Conservation (phyloP, 2,113 vertebrate genomes). For the Calypte anna region DNA sequence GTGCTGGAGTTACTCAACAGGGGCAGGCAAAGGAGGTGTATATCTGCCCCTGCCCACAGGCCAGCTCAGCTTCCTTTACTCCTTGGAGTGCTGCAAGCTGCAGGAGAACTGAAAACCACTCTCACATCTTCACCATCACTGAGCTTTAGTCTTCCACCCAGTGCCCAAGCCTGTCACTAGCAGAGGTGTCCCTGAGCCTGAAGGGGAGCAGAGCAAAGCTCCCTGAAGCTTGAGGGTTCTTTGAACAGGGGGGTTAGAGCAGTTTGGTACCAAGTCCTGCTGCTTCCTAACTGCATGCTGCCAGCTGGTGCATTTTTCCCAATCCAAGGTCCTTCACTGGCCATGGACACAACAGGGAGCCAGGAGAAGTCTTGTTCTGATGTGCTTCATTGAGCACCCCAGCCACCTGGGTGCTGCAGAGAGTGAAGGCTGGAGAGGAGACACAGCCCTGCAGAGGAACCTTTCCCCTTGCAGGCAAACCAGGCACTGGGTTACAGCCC, state of each 20-base stretch:
- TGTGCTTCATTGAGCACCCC: accelerated
- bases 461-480: neutral
- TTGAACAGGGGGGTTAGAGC: neutral
- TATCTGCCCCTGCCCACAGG: accelerated
- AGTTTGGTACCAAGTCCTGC: neutral
- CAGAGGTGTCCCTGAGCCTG: neutral
- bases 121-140: neutral
- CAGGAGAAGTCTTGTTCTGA: neutral
- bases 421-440: neutral
- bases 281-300: accelerated
- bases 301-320: neutral
- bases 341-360: accelerated
- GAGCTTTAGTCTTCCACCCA: neutral
- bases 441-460: neutral
- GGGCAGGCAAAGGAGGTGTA: neutral
- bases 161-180: neutral
- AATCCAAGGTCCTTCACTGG: neutral
- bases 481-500: accelerated
- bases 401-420: neutral
- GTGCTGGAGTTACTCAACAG: neutral
- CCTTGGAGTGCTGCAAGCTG: neutral
- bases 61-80: neutral
- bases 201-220: neutral
- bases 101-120: neutral
- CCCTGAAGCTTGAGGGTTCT: neutral